Conservation (phyloP, 2,113 vertebrate genomes). For the Siphamia tubifer region DNA sequence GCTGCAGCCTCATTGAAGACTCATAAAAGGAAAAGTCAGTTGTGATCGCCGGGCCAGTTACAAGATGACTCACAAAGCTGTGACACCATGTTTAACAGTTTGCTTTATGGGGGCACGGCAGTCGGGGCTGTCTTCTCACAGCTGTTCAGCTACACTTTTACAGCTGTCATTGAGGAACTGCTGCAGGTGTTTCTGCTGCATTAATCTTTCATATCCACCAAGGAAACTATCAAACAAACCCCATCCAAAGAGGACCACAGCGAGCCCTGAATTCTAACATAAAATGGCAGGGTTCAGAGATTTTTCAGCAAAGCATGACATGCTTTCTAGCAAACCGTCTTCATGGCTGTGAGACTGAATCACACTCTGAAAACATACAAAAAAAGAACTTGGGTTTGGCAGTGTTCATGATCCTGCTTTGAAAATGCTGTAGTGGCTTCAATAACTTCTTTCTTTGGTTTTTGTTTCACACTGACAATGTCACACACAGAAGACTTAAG, state of each 20-base stretch:
- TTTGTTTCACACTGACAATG: background rate
- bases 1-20: background rate
- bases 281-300: conserved; percentile 49
- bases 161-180: conserved; percentile 76
- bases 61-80: conserved; percentile 50
- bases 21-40: conserved; percentile 30
- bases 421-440: conserved; percentile 10
- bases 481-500: background rate
- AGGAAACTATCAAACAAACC: conserved; percentile 71
- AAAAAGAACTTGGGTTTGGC: background rate
- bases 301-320: conserved; percentile 6
- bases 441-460: background rate
- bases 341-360: conserved; percentile 16
- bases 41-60: conserved; percentile 37
- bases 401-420: conserved; percentile 8
- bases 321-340: conserved; percentile 62
- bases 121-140: conserved; percentile 45
- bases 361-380: conserved; percentile 13
- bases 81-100: conserved; percentile 46
- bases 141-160: conserved; percentile 63
- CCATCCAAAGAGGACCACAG: conserved; percentile 62
- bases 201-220: conserved; percentile 74
- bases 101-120: conserved; percentile 46
- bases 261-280: conserved; percentile 39
- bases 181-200: conserved; percentile 75